These are phyloP conservation scores for Euzetes globulus DNA, from an alignment of 2,888 invertebrate genomes.

Conservation along the genomic window DNA sequence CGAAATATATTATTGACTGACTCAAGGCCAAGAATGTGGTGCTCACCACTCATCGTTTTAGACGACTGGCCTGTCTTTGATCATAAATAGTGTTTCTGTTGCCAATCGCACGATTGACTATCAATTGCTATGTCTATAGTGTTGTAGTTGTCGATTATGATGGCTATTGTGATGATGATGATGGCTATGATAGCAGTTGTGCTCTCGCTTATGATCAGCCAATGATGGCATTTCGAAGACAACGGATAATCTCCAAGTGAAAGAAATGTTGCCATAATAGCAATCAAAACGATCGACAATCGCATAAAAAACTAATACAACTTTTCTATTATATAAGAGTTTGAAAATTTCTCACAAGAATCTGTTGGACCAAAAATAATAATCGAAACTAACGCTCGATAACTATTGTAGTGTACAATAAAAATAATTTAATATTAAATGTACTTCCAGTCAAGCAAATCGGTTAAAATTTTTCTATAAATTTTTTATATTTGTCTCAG, in stretches of 20 bases:
- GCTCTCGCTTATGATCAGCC: neutral
- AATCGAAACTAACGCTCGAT: neutral
- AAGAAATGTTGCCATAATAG: neutral
- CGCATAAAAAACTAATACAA: constrained; percentile 15
- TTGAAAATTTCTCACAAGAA: constrained; percentile 15
- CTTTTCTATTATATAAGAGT: neutral
- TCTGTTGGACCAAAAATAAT: neutral
- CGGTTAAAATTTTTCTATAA: constrained; percentile 28
- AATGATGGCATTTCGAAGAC: constrained; percentile 4
- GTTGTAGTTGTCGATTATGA: constrained; percentile 23
- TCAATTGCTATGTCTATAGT: constrained; percentile 26
- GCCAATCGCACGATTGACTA: constrained; percentile 29
- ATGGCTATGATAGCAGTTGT: neutral
- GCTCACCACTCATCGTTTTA: neutral
- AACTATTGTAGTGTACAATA: constrained; percentile 4
- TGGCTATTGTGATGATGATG: constrained; percentile 1
- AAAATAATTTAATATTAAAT: constrained; percentile 26
- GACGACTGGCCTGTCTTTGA: constrained; percentile 21
- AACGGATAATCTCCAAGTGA: neutral
- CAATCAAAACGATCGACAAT: constrained; percentile 22
- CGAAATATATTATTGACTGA: constrained; percentile 10
- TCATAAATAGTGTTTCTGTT: constrained; percentile 22
- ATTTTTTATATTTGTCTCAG: neutral
- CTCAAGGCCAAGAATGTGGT: constrained; percentile 7
- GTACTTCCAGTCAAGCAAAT: constrained; percentile 13